These are phyloP conservation scores for Microcebus tavaratra DNA, from an alignment of 2,113 vertebrate species.

Conservation along the genomic window DNA sequence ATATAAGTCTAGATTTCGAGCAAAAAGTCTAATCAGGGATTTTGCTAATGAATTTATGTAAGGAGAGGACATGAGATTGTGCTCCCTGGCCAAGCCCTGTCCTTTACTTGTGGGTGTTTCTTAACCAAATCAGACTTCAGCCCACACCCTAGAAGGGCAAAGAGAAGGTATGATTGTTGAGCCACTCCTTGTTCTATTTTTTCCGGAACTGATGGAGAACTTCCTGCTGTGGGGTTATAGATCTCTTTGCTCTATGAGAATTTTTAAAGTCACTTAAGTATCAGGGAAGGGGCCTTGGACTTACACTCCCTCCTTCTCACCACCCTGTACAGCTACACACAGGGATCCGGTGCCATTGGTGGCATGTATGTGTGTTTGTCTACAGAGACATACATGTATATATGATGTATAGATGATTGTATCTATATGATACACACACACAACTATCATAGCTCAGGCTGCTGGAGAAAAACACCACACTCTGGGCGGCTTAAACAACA, in stretches of 20 bases:
- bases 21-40: not conserved
- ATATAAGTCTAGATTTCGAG: not conserved
- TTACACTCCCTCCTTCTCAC: not conserved
- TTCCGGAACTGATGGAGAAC: not conserved
- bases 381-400: not conserved
- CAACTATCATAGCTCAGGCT: not conserved
- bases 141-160: constrained; percentile 1
- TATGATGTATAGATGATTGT: not conserved
- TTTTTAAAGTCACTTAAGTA: not conserved
- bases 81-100: not conserved
- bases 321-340: not conserved
- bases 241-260: not conserved
- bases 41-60: constrained; percentile 60
- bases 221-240: constrained; percentile 47
- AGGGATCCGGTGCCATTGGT: not conserved
- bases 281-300: not conserved
- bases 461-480: not conserved
- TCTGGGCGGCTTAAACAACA: not conserved
- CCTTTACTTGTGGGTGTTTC: constrained; percentile 53
- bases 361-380: not conserved
- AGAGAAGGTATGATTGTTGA: constrained; percentile 32
- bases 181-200: constrained; percentile 1
- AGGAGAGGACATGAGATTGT: constrained; percentile 59
- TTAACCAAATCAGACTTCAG: constrained; percentile 51
- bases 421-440: not conserved